Conservation (phyloP, 2,113 vertebrate species). For the Macquaria ambigua region DNA sequence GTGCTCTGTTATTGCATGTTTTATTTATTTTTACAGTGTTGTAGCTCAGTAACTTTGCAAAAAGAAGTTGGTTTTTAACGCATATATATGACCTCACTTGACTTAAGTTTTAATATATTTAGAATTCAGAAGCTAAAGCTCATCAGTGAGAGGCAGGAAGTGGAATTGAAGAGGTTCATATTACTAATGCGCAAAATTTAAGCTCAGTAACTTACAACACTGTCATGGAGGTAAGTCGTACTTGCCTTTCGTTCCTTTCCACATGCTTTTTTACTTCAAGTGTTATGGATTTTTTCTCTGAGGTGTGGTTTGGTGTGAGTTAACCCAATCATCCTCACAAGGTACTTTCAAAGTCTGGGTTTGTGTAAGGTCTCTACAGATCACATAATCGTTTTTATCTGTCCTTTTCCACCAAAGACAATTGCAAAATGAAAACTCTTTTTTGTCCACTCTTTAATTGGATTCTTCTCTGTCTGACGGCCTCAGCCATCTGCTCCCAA, state of each 20-base stretch:
- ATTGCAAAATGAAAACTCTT: constrained; percentile 32
- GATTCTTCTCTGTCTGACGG: constrained; percentile 54
- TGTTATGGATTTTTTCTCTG: not conserved
- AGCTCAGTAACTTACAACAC: not conserved
- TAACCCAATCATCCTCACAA: constrained; percentile 6
- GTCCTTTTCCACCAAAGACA: constrained; percentile 27
- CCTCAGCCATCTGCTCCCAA: constrained; percentile 39
- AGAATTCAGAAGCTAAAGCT: not conserved
- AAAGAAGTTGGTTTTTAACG: not conserved
- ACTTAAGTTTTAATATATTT: not conserved
- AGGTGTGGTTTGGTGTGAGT: not conserved
- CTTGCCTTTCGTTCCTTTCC: not conserved
- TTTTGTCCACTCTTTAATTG: constrained; percentile 58
- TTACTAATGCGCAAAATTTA: not conserved
- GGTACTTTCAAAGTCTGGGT: not conserved
- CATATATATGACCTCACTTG: not conserved
- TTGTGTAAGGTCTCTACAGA: constrained; percentile 22
- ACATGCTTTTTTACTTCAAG: not conserved
- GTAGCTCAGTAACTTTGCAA: not conserved
- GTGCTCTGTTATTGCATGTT: not conserved
- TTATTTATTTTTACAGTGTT: not conserved
- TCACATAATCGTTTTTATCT: constrained; percentile 29
- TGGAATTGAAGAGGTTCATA: not conserved
- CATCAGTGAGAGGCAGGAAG: not conserved
- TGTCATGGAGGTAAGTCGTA: not conserved